phyloP scores from a whole-genome alignment of 2,113 vertebrate genomes.

The Eptesicus fuscus region DNA sequence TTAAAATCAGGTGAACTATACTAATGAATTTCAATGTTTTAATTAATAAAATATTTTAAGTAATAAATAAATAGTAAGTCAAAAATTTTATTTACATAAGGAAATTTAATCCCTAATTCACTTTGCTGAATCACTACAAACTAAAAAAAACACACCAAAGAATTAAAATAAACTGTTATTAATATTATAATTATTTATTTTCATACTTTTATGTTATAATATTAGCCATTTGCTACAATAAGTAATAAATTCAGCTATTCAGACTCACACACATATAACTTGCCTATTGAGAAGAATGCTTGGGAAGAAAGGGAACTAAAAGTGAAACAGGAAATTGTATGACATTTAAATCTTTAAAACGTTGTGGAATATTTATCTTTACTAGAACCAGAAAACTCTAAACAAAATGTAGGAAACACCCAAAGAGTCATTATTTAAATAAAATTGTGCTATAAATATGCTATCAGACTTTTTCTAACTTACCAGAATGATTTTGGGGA shows the following conservation, averaged over 20 bases:
- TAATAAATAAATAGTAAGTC: constrained; percentile 57
- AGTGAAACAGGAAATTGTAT: constrained; percentile 83
- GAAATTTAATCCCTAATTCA: constrained; percentile 62
- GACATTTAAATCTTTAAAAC: constrained; percentile 63
- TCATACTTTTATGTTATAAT: constrained; percentile 56
- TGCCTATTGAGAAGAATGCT: constrained; percentile 95
- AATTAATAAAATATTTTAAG: constrained; percentile 48
- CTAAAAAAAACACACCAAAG: constrained; percentile 32
- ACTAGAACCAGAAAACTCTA: background rate
- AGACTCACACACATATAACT: constrained; percentile 81
- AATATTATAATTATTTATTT: constrained; percentile 62
- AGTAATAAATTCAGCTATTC: constrained; percentile 69
- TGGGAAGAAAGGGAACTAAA: constrained; percentile 91
- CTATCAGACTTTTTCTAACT: background rate
- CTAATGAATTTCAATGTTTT: constrained; percentile 47
- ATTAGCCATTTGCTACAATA: constrained; percentile 73
- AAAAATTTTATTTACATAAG: constrained; percentile 55
- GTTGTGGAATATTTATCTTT: background rate
- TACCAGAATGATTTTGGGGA: background rate
- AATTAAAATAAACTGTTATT: constrained; percentile 56
- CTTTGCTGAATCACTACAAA: constrained; percentile 56
- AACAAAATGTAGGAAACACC: background rate
- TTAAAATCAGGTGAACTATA: constrained; percentile 24
- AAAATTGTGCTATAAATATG: background rate
- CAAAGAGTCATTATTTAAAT: background rate